These are phyloP conservation scores for Dasyornis broadbenti DNA, from an alignment of 2,113 vertebrate species.

Conservation along the genomic window DNA sequence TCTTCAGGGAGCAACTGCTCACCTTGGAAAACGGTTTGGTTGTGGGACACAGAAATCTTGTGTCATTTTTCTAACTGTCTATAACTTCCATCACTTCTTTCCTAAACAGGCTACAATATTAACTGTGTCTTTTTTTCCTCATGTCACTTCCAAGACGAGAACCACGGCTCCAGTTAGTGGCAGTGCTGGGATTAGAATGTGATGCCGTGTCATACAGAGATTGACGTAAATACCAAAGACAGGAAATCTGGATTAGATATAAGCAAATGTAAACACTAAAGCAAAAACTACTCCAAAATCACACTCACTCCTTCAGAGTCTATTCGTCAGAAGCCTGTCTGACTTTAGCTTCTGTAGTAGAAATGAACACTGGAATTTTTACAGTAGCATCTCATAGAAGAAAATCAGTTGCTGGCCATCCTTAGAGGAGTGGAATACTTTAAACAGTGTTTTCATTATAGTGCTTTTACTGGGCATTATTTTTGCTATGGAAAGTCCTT, in stretches of 20 bases:
- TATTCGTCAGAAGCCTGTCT: neutral
- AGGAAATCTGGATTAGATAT: neutral
- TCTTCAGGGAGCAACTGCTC: neutral
- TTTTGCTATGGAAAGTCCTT: slow-evolving; percentile 61
- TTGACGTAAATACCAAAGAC: neutral
- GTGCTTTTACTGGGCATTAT: slow-evolving; percentile 56
- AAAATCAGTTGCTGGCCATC: slow-evolving; percentile 7
- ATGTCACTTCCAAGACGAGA: neutral
- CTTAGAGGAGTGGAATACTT: slow-evolving; percentile 35
- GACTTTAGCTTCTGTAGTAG: neutral
- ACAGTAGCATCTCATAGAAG: neutral
- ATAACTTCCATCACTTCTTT: neutral
- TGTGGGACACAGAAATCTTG: neutral
- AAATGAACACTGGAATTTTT: neutral
- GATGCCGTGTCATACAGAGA: neutral
- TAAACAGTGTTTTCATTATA: slow-evolving; percentile 40
- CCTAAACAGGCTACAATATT: neutral
- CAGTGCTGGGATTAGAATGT: neutral
- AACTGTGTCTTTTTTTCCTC: neutral
- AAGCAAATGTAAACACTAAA: neutral
- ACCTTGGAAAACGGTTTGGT: neutral
- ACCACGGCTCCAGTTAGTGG: neutral
- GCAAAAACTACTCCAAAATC: neutral
- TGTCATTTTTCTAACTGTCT: neutral
- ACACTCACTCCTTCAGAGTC: neutral